Conservation (phyloP, 2,888 invertebrate species). For the Andrena chrysosceles region DNA sequence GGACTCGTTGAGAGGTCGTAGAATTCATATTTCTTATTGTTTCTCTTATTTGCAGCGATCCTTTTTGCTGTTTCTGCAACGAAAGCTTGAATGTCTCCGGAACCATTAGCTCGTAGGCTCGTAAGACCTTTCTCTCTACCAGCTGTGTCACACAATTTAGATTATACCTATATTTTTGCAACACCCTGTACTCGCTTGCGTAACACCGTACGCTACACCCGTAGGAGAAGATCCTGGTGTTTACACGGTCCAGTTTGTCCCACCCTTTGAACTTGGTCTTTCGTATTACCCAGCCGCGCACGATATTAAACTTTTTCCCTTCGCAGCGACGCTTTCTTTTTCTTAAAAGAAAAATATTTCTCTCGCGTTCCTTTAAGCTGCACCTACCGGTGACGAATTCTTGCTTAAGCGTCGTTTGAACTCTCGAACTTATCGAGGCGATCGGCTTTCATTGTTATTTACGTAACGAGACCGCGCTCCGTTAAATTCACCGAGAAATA, state of each 20-base stretch:
- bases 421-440: background rate
- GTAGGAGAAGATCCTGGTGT: slow-evolving; percentile 1
- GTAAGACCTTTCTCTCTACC: background rate
- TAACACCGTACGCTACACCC: background rate
- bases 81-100: background rate
- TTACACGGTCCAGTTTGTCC: slow-evolving; percentile 4
- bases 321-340: background rate
- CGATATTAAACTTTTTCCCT: slow-evolving; percentile 34
- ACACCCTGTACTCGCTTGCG: slow-evolving; percentile 12
- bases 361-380: background rate
- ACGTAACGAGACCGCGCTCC: slow-evolving; percentile 49
- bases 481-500: slow-evolving; percentile 47
- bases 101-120: background rate
- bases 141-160: background rate
- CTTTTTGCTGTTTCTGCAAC: too few species aligned
- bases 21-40: too few species aligned
- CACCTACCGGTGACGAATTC: background rate
- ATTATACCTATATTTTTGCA: background rate
- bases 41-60: too few species aligned
- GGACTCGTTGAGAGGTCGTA: too few species aligned
- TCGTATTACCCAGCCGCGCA: background rate
- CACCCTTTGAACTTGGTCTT: slow-evolving; percentile 4
- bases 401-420: background rate
- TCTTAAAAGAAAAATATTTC: background rate
- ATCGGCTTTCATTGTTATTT: slow-evolving; percentile 29